phyloP scores from a whole-genome alignment of 2,888 invertebrate species.

The Trissoscelio sp. region DNA sequence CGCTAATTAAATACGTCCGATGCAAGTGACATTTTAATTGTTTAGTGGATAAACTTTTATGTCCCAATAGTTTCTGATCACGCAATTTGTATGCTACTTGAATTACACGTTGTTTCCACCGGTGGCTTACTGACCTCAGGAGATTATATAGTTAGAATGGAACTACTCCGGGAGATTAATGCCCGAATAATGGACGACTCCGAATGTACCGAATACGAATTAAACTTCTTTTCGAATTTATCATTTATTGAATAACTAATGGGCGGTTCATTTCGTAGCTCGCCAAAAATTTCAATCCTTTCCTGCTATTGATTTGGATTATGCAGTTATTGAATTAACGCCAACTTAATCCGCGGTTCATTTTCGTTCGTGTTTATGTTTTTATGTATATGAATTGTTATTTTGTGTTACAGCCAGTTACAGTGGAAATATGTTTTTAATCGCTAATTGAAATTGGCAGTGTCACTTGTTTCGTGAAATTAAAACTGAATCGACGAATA shows the following conservation, averaged over 20 bases:
- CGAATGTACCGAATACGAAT: constrained; percentile 23
- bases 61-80: constrained; percentile 54
- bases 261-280: neutral
- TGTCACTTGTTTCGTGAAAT: too few species aligned
- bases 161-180: constrained; percentile 54
- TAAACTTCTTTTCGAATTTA: constrained; percentile 41
- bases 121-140: constrained; percentile 54
- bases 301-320: neutral
- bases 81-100: constrained; percentile 60
- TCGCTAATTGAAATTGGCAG: too few species aligned
- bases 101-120: constrained; percentile 55
- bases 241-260: constrained; percentile 5
- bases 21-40: constrained; percentile 64
- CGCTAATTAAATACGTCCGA: constrained; percentile 60
- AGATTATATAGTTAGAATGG: constrained; percentile 53
- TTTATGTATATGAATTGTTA: too few species aligned
- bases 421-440: too few species aligned
- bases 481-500: too few species aligned
- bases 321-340: neutral
- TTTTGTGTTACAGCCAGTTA: too few species aligned
- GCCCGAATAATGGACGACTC: constrained; percentile 49
- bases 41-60: constrained; percentile 57
- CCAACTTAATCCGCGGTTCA: too few species aligned
- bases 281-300: neutral
- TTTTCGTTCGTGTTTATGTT: too few species aligned